A percentile compares a stretch with the other conserved stretches of the same genome.
Evolutionary conservation across 2,888 invertebrate species (phyloP).

Genomic region (Odontocolon sp.): DNA sequence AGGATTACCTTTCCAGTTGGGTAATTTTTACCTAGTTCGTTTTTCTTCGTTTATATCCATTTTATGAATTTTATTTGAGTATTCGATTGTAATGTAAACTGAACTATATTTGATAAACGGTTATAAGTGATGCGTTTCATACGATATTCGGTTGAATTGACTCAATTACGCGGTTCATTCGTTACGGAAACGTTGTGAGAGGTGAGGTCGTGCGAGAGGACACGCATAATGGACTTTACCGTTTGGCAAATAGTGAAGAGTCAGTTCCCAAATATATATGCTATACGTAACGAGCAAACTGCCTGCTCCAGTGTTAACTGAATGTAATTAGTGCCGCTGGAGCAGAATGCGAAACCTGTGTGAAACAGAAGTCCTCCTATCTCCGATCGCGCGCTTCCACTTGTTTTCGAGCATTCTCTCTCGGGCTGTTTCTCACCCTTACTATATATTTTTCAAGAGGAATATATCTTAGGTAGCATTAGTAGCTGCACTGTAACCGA

Average conservation of each 20-base stretch:
- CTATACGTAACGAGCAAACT: background rate
- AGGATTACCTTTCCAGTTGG: no score
- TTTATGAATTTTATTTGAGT: no score
- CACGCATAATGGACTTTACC: slow-evolving; percentile 8
- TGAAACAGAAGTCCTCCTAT: slow-evolving; percentile 42
- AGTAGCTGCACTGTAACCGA: no score
- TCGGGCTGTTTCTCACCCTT: slow-evolving; percentile 54
- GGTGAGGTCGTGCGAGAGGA: slow-evolving; percentile 4
- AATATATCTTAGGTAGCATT: no score
- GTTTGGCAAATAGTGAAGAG: slow-evolving; percentile 10
- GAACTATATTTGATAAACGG: background rate
- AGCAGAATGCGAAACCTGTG: slow-evolving; percentile 65
- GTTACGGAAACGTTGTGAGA: background rate
- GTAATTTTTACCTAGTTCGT: no score
- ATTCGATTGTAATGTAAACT: no score
- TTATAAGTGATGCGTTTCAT: background rate
- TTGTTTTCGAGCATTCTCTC: slow-evolving; percentile 18
- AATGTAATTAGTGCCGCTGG: slow-evolving; percentile 65
- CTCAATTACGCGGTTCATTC: slow-evolving; percentile 41
- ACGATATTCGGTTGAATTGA: slow-evolving; percentile 21
- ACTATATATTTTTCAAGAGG: slow-evolving; percentile 13
- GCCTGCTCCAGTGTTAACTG: slow-evolving; percentile 54
- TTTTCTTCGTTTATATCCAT: no score
- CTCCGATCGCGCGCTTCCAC: background rate
- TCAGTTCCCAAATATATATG: background rate